Evolutionary conservation across 2,797 vertebrate species (phyloP).

Genomic region (Rhadinocentrus ornatus): DNA sequence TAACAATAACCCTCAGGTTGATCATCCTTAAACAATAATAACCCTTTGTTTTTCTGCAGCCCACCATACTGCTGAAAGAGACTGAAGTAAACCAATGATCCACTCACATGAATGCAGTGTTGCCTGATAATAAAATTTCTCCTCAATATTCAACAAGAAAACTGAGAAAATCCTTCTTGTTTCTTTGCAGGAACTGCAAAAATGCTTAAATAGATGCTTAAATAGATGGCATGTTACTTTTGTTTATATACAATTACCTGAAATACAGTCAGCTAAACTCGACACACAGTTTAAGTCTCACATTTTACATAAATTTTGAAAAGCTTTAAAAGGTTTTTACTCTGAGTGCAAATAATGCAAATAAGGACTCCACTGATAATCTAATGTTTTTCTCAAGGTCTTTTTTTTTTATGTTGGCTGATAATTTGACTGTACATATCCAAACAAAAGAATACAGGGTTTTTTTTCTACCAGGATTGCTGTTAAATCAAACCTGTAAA

Average conservation of each 20-base stretch:
- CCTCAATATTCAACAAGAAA: background rate
- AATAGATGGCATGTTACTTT: background rate
- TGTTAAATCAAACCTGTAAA: background rate
- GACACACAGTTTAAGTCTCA: background rate
- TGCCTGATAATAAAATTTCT: background rate
- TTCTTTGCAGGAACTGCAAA: background rate
- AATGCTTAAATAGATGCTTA: background rate
- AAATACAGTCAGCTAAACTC: too few species aligned
- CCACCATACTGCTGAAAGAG: constrained; percentile 75
- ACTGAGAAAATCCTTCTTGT: background rate
- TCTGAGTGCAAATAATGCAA: background rate
- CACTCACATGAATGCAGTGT: background rate
- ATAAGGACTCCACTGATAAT: too few species aligned
- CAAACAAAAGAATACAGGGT: too few species aligned
- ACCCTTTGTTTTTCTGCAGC: constrained; percentile 61
- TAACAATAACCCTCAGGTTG: background rate
- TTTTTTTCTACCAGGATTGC: too few species aligned
- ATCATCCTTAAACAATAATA: background rate
- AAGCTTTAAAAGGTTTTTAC: too few species aligned
- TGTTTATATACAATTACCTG: background rate
- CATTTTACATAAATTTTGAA: background rate
- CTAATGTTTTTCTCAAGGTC: too few species aligned
- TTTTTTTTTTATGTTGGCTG: too few species aligned
- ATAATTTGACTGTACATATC: too few species aligned
- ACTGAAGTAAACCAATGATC: constrained; percentile 23